Evolutionary conservation across 2,888 invertebrate genomes (phyloP), one percentile per base, ranked within the genome.

Genomic region (Blastobasis adustella): DNA sequence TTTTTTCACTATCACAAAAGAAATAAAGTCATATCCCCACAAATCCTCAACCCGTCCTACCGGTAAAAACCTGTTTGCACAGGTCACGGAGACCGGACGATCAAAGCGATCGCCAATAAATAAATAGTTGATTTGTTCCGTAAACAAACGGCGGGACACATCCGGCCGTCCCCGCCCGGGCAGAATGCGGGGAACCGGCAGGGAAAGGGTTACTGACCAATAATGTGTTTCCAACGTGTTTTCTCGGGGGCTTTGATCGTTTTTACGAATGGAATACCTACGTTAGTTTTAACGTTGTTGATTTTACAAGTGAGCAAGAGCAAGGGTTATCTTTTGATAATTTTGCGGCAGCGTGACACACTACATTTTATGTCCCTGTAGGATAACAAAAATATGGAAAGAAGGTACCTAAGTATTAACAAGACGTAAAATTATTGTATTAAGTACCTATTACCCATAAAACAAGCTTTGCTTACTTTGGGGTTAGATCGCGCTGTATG

Each of bases 61-160:
- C 23, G 23, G 23, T 23, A 23, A 23, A 23, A 23, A 74, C 72
- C 63, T 71, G 69, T 82, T 81, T 79, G 76, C 62, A 63, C 69
- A 72, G 75, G 78, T 76, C 77, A 80, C 23, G 23, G 23, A 23
- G 23, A 23, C 70, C 75, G 73, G 71, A 65, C 77, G 83, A 83
- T 86, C 86, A 85, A 85, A 85, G 85, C 75, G 73, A 79, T 76
- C 68, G 76, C 76, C 81, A 82, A 81, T 83, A 83, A 84, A 85
- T 85, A 86, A 87, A 86, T 86, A 82, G 75, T 82, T 84, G 78
- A 84, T 84, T 84, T 80, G 78, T 79, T 83, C 76, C 77, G 81
- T 82, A 84, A 86, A 85, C 83, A 83, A 79, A 84, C 82, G 76
- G 23, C 23, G 23, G 23, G 23, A 23, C 23, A 23, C 23, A 23